Evolutionary conservation across 30 jellyfish, hydroid and myxozoan genomes (phyloP).

Genomic region (Hydractinia echinata): DNA sequence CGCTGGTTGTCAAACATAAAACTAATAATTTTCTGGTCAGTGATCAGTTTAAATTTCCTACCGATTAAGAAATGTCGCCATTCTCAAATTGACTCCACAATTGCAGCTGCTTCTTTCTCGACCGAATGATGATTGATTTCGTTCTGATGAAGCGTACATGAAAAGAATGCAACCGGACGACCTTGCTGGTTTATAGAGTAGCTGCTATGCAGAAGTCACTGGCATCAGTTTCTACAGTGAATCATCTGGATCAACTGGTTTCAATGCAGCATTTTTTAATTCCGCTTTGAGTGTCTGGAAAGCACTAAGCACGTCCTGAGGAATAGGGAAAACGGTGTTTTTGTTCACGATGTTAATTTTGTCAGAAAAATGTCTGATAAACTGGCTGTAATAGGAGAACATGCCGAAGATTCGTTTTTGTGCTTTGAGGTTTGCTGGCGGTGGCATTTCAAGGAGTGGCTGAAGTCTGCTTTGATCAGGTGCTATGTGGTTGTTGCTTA

Average conservation of each 20-base stretch:
- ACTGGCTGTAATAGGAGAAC: slow-evolving; percentile 13
- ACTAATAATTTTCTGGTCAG: slow-evolving; percentile 60
- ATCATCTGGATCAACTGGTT: slow-evolving; percentile 24
- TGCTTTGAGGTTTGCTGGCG: too few relatives aligned
- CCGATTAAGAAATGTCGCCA: slow-evolving; percentile 54
- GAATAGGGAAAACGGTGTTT: slow-evolving; percentile 29
- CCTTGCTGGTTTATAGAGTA: slow-evolving; percentile 27
- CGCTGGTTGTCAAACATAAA: slow-evolving; percentile 39
- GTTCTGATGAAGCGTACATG: slow-evolving; percentile 30
- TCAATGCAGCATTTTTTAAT: slow-evolving; percentile 18
- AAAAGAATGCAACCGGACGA: slow-evolving; percentile 40
- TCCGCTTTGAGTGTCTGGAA: slow-evolving; percentile 22
- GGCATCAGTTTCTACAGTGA: slow-evolving; percentile 61
- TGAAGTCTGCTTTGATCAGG: too few relatives aligned
- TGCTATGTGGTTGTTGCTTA: slow-evolving; percentile 44
- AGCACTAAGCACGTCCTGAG: slow-evolving; percentile 11
- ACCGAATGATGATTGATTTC: slow-evolving; percentile 38
- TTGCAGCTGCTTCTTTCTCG: slow-evolving; percentile 35
- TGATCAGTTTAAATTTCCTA: slow-evolving; percentile 50
- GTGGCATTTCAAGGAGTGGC: too few relatives aligned
- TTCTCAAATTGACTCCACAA: slow-evolving; percentile 43
- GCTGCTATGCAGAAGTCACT: slow-evolving; percentile 55
- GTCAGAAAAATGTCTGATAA: not conserved
- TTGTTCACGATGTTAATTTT: slow-evolving; percentile 11
- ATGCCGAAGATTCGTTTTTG: too few relatives aligned